Base-by-base conservation (phyloP, 2,113 vertebrate species). In the Alces alces region DNA sequence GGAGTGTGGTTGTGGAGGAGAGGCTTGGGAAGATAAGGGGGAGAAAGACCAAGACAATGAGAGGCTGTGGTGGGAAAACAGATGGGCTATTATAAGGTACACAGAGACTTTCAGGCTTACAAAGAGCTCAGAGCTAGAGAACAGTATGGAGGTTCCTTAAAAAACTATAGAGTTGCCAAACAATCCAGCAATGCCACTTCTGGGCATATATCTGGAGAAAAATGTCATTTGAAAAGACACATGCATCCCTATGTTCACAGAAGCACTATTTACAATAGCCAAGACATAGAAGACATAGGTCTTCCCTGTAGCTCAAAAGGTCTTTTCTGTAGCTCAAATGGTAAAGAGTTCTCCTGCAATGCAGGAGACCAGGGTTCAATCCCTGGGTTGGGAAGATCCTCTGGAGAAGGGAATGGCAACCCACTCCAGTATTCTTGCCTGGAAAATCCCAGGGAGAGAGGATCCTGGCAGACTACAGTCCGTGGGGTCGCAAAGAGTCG, bases 401-500 rank as follows among this genome's bases (percentile, higher is more conserved):
- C 64, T 66, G 64, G 64, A 66, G 64, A 66, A 66, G 64, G 8
- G 64, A 36, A 66, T 66, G 16, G 16, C 33, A n/a, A 19, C 64
- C 33, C 33, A 66, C 33, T n/a, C 64, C 33, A 66, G 33, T 36
- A 21, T 36, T 66, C 33, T 66, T 66, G 64, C 64, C 64, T 66
- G 64, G 64, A 36, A 66, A 66, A 66, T 36, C 64, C 64, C 64
- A 66, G 5, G 64, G 33, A n/a, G 33, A 66, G 64, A n/a, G 64
- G 64, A 66, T 33, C n/a, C 33, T 66, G 64, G 33, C 0, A 0
- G 64, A 2, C 64, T 66, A 66, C 33, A 66, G 33, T 36, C 64
- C 2, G 0, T 66, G 16, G 64, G 17, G 64, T n/a, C 4, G 1
- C 16, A 36, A 66, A 36, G 33, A 66, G 61, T 19, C 61, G 2